These are phyloP conservation scores for Myotis yumanensis DNA, from an alignment of 2,113 vertebrate genomes.

Conservation along the genomic window DNA sequence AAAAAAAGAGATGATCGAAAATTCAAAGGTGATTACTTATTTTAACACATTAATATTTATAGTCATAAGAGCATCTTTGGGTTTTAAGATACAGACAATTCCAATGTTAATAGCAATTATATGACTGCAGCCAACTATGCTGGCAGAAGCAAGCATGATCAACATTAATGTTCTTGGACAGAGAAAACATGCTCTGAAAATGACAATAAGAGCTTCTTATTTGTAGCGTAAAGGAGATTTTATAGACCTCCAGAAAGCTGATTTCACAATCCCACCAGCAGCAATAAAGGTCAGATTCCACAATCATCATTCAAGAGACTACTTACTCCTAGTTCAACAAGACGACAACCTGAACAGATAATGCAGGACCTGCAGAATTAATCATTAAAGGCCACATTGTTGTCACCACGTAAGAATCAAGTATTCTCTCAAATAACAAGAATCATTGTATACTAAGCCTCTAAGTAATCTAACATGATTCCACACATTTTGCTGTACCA, in stretches of 20 bases:
- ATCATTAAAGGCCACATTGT: not conserved
- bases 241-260: conserved; percentile 63
- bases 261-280: conserved; percentile 51
- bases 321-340: conserved; percentile 47
- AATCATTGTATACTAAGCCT: not conserved
- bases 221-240: conserved; percentile 72
- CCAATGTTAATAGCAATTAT: conserved; percentile 65
- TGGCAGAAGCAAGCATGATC: conserved; percentile 62
- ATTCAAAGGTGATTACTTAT: conserved; percentile 48
- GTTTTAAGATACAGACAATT: conserved; percentile 45
- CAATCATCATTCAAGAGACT: conserved; percentile 18
- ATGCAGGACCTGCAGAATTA: not conserved
- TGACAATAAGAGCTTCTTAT: conserved; percentile 69
- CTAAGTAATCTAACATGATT: not conserved
- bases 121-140: conserved; percentile 65
- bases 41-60: conserved; percentile 75
- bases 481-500: not conserved
- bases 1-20: not conserved
- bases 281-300: conserved; percentile 65
- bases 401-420: not conserved
- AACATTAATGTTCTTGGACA: conserved; percentile 58
- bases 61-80: conserved; percentile 56
- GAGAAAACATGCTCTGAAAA: conserved; percentile 63
- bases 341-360: conserved; percentile 54
- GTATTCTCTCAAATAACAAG: not conserved